A percentile compares a stretch with the other conserved stretches of the same genome.
These are phyloP conservation scores for Abrostola tripartita DNA, from an alignment of 2,888 invertebrate genomes.

Conservation along the genomic window DNA sequence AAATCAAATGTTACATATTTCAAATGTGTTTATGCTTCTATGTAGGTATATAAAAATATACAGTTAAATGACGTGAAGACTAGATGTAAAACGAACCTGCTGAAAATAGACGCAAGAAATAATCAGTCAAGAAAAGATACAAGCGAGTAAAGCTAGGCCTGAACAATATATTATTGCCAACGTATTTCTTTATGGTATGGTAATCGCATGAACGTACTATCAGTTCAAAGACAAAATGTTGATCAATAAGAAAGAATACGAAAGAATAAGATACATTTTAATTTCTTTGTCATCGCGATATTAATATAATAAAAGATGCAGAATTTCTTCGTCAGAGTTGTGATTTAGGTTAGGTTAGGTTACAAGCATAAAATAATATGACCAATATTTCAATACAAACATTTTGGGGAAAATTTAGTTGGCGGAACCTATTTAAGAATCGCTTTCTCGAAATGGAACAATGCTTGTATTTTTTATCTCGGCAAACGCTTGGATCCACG, in stretches of 20 bases:
- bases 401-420: constrained; percentile 9
- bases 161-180: not conserved
- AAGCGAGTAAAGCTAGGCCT: not conserved
- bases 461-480: constrained; percentile 18
- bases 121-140: constrained; percentile 16
- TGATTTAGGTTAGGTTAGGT: too few relatives aligned
- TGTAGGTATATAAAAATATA: constrained; percentile 32
- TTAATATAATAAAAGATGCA: too few relatives aligned
- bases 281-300: too few relatives aligned
- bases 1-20: constrained; percentile 31
- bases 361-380: too few relatives aligned
- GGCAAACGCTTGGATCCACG: constrained; percentile 10
- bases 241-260: too few relatives aligned
- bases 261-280: too few relatives aligned
- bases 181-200: not conserved
- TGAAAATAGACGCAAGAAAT: constrained; percentile 31
- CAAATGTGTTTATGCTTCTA: constrained; percentile 34
- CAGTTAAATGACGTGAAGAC: constrained; percentile 34
- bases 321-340: too few relatives aligned
- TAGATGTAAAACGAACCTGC: constrained; percentile 34
- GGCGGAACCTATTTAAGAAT: constrained; percentile 9
- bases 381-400: not conserved
- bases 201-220: too few relatives aligned
- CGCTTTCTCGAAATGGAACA: constrained; percentile 37
- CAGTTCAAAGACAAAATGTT: too few relatives aligned